Evolutionary conservation across 2,797 vertebrate genomes (phyloP).

Genomic region (Myotis daubentonii): DNA sequence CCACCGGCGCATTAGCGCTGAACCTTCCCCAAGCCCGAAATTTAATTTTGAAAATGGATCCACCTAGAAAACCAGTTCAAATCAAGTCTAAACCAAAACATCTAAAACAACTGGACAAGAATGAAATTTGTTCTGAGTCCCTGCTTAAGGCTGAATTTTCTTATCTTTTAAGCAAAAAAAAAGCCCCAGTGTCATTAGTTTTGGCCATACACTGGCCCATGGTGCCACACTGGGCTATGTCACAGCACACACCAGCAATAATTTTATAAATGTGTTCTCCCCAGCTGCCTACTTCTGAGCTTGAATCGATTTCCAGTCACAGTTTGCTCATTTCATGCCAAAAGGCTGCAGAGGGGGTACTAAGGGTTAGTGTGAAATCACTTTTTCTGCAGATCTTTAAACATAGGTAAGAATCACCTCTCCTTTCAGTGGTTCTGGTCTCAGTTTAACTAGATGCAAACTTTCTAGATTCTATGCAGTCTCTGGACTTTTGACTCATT

Average conservation of each 20-base stretch:
- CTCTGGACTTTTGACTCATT: background rate
- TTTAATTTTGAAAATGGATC: conserved; percentile 14
- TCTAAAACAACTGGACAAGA: conserved; percentile 50
- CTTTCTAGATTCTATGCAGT: background rate
- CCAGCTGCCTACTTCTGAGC: conserved; percentile 56
- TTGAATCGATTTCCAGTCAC: conserved; percentile 73
- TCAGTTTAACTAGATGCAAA: conserved; percentile 21
- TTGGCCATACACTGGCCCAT: conserved; percentile 14
- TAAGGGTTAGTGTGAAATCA: conserved; percentile 59
- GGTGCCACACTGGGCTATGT: conserved; percentile 41
- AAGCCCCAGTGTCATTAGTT: conserved; percentile 18
- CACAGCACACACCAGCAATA: conserved; percentile 50
- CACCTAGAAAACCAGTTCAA: conserved; percentile 41
- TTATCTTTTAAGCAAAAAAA: conserved; percentile 39
- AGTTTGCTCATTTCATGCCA: conserved; percentile 69
- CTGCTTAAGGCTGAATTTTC: conserved; percentile 31
- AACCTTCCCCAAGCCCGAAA: background rate
- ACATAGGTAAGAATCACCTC: conserved; percentile 21
- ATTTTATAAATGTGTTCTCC: conserved; percentile 70
- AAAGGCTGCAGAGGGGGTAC: background rate
- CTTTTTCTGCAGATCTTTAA: conserved; percentile 55
- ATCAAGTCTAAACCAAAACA: conserved; percentile 50
- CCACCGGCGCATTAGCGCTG: background rate
- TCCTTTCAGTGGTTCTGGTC: background rate
- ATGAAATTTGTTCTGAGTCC: conserved; percentile 45